phyloP scores from a whole-genome alignment of 1,140 invertebrate species.

The Tetramorium parvispinum region DNA sequence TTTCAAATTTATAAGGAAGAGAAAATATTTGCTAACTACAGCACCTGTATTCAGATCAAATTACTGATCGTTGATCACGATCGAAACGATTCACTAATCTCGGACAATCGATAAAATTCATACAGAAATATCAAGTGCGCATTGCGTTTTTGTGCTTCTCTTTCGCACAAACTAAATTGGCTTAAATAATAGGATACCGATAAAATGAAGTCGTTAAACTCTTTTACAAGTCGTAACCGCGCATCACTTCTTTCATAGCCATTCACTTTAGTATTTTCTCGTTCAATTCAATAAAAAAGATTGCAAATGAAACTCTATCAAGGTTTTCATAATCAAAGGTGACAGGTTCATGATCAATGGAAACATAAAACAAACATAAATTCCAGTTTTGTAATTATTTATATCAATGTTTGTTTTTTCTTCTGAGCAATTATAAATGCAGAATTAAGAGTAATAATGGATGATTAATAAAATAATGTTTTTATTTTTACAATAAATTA shows the following conservation, averaged over 20 bases:
- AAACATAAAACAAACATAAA: background rate
- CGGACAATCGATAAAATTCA: background rate
- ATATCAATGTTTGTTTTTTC: background rate
- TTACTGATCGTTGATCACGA: background rate
- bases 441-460: background rate
- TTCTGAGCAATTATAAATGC: background rate
- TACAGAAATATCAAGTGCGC: background rate
- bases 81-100: background rate
- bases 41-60: background rate
- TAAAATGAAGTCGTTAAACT: conserved; percentile 1
- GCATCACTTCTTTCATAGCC: background rate
- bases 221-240: background rate
- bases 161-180: background rate
- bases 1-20: background rate
- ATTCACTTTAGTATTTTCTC: background rate
- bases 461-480: no score
- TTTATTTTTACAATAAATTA: background rate
- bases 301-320: background rate
- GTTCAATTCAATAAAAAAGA: background rate
- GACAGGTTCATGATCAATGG: background rate
- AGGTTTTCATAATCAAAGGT: background rate
- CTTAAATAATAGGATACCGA: background rate
- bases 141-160: background rate
- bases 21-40: conserved; percentile 12
- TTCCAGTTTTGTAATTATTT: background rate